Percentiles rank a stretch among this genome's conserved stretches.
Evolutionary conservation across 2,888 invertebrate genomes (phyloP).

Genomic region (Fragum fragum): DNA sequence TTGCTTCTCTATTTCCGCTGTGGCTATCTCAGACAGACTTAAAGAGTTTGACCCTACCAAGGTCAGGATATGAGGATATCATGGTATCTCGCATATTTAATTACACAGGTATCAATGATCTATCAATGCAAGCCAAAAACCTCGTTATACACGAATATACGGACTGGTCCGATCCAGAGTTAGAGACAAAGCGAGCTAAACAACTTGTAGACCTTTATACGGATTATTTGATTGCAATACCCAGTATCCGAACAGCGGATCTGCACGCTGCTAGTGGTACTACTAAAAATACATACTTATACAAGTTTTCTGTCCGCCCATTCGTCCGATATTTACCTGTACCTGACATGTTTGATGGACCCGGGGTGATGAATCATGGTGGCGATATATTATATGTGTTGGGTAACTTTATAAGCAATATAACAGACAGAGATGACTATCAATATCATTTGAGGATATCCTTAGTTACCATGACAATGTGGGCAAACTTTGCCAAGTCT

Average conservation of each 20-base stretch:
- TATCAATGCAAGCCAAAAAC: not conserved
- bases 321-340: too few relatives aligned
- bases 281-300: not conserved
- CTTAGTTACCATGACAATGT: constrained; percentile 5
- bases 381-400: constrained; percentile 1
- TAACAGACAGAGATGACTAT: not conserved
- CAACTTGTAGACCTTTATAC: not conserved
- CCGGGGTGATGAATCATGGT: not conserved
- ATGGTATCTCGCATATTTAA: not conserved
- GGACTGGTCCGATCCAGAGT: constrained; percentile 28
- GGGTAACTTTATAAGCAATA: not conserved
- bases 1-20: not conserved
- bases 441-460: not conserved
- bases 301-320: constrained; percentile 8
- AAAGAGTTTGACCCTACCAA: not conserved
- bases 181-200: not conserved
- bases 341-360: constrained; percentile 2
- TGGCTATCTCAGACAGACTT: not conserved
- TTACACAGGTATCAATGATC: not conserved
- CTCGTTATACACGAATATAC: constrained; percentile 15
- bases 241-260: not conserved
- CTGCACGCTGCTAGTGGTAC: not conserved
- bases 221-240: not conserved
- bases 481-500: constrained; percentile 26
- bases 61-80: constrained; percentile 14